Conservation (phyloP, 1,140 invertebrate genomes). For the Brachionus sp. region DNA sequence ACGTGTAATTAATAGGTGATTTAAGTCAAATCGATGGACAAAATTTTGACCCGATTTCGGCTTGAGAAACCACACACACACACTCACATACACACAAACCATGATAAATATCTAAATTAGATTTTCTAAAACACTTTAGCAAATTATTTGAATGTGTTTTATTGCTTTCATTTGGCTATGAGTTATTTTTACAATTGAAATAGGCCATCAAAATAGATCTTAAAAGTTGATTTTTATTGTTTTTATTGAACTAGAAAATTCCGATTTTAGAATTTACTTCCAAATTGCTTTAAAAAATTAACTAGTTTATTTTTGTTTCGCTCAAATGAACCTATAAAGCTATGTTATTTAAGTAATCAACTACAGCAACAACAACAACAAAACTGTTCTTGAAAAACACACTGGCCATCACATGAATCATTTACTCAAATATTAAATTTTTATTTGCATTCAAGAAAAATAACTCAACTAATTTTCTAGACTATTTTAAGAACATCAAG, state of each 20-base stretch:
- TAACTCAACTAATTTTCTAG: too few relatives aligned
- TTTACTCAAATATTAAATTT: too few relatives aligned
- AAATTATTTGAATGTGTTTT: neutral
- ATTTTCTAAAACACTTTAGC: neutral
- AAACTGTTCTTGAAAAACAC: neutral
- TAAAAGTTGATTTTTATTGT: constrained; percentile 1
- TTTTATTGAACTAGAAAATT: constrained; percentile 31
- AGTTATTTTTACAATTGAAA: neutral
- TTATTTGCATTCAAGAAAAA: too few relatives aligned
- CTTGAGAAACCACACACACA: neutral
- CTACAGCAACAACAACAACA: neutral
- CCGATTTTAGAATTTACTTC: neutral
- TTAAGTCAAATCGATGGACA: neutral
- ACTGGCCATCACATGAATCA: too few relatives aligned
- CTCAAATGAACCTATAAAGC: neutral
- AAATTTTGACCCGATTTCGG: neutral
- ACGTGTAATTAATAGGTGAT: neutral
- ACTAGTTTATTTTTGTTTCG: neutral
- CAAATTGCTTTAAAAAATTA: neutral
- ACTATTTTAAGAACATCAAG: too few relatives aligned
- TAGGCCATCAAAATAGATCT: neutral
- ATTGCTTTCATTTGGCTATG: neutral
- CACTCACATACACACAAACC: too few relatives aligned
- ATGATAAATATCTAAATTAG: neutral
- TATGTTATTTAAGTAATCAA: too few relatives aligned